Evolutionary conservation across 2,888 invertebrate genomes (phyloP), one percentile per base, ranked within the genome.

Genomic region (Chorisops tibialis): DNA sequence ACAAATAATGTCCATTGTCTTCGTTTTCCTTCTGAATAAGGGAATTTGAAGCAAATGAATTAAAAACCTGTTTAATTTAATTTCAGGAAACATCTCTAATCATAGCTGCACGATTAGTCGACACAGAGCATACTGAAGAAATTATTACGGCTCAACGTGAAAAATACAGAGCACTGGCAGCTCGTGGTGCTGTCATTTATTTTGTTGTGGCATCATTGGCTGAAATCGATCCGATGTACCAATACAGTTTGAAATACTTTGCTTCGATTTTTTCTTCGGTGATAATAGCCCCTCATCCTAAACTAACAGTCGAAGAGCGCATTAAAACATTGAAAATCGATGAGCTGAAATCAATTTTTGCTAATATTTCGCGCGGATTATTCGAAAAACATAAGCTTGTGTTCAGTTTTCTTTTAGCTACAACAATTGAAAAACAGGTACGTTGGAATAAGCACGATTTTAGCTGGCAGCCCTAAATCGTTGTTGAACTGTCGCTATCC

Each of bases 191-290:
- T 0, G 88, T 93, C 16, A 79, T 96, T 4, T 96, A 93, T 77
- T 96, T 96, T 75, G 92, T 93, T 0, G 91, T 96, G 2, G 89
- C 93, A 0, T 88, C 89, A 72, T 80, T 96, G 16, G 88, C 92
- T 0, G 90, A 93, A 70, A 90, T 96, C 62, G 95, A 96, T 77
- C 92, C 94, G 0, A 96, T 96, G 96, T 96, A 96, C 77, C 96
- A 96, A 78, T 96, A 90, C 79, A 95, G 94, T 0, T 80, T 96
- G 38, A 93, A 91, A 70, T 95, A 94, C 80, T 96, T 95, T 73
- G 91, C 85, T 0, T 71, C 76, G 63, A 85, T 95, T 1, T 90
- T 95, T 71, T 89, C 88, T 70, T 82, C 82, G 67, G 93, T 93
- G 0, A 91, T 94, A 67, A 87, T 88, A 65, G 84, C 83, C 43